Evolutionary conservation across 92 coral and sea anemone genomes (phyloP).

Genomic region (Epizoanthus scotinus): DNA sequence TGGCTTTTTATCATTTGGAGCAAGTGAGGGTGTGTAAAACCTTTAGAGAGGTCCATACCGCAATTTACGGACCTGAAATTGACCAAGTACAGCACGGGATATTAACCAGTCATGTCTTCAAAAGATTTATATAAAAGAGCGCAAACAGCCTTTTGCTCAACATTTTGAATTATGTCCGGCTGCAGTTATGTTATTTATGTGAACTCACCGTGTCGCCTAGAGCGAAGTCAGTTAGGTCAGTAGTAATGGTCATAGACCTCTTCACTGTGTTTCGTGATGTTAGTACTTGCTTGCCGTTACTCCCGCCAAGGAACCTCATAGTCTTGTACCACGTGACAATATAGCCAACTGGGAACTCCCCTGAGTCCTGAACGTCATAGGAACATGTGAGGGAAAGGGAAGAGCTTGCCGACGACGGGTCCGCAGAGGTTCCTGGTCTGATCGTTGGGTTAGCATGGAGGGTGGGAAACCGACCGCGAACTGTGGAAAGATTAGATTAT

Average conservation of each 20-base stretch:
- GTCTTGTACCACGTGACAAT: slow-evolving; percentile 77
- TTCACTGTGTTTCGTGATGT: slow-evolving; percentile 51
- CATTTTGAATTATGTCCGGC: too few relatives aligned
- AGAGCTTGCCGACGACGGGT: slow-evolving; percentile 49
- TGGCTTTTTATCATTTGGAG: too few relatives aligned
- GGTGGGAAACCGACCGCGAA: slow-evolving; percentile 63
- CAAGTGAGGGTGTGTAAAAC: too few relatives aligned
- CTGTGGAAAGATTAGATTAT: slow-evolving; percentile 34
- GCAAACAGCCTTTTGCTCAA: too few relatives aligned
- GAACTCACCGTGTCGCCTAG: slow-evolving; percentile 88
- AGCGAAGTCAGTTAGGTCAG: slow-evolving; percentile 56
- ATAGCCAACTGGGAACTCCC: slow-evolving; percentile 47
- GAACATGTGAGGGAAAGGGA: slow-evolving; percentile 65
- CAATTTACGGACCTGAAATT: too few relatives aligned
- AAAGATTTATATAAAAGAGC: too few relatives aligned
- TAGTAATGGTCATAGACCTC: slow-evolving; percentile 41
- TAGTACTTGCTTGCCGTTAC: slow-evolving; percentile 63
- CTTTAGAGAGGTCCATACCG: too few relatives aligned
- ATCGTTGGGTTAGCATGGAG: slow-evolving; percentile 54
- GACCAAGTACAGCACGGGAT: too few relatives aligned
- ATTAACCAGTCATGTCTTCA: too few relatives aligned
- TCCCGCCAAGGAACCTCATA: slow-evolving; percentile 72
- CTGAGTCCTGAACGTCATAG: slow-evolving; percentile 53
- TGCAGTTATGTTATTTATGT: too few relatives aligned
- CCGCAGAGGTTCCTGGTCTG: slow-evolving; percentile 55